Conservation (phyloP, 2,888 invertebrate genomes). For the Gonocerus acuteangulatus region DNA sequence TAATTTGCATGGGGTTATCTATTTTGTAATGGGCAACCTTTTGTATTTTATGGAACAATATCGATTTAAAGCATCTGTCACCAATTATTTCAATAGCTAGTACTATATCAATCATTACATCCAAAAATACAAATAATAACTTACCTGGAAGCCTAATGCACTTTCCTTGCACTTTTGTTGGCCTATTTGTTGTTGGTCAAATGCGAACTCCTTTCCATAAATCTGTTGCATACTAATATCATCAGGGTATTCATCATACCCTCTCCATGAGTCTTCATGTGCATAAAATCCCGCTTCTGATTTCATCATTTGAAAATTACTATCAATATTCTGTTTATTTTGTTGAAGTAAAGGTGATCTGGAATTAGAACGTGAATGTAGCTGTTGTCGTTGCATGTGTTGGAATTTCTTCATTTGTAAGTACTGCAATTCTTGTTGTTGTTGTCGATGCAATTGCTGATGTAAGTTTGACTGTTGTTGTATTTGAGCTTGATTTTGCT, state of each 20-base stretch:
- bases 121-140: too few relatives aligned
- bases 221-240: conserved; percentile 22
- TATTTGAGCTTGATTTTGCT: conserved; percentile 37
- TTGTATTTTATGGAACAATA: too few relatives aligned
- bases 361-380: conserved; percentile 24
- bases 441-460: conserved; percentile 21
- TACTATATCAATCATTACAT: too few relatives aligned
- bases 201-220: conserved; percentile 27
- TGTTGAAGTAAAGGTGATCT: conserved; percentile 27
- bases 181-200: conserved; percentile 33
- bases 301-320: conserved; percentile 23
- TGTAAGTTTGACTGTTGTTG: conserved; percentile 46
- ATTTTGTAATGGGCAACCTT: too few relatives aligned
- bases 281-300: conserved; percentile 29
- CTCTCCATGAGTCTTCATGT: conserved; percentile 33
- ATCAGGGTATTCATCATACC: conserved; percentile 22
- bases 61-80: too few relatives aligned
- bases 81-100: too few relatives aligned
- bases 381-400: conserved; percentile 32
- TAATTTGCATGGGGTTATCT: too few relatives aligned
- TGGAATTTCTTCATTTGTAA: conserved; percentile 32
- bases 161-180: conserved; percentile 27
- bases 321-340: conserved; percentile 29
- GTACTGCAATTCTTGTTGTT: conserved; percentile 31
- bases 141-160: conserved; percentile 33